These are phyloP conservation scores for human (Homo sapiens) DNA, from an alignment of 2,113 vertebrate species.

Conservation along the genomic window DNA sequence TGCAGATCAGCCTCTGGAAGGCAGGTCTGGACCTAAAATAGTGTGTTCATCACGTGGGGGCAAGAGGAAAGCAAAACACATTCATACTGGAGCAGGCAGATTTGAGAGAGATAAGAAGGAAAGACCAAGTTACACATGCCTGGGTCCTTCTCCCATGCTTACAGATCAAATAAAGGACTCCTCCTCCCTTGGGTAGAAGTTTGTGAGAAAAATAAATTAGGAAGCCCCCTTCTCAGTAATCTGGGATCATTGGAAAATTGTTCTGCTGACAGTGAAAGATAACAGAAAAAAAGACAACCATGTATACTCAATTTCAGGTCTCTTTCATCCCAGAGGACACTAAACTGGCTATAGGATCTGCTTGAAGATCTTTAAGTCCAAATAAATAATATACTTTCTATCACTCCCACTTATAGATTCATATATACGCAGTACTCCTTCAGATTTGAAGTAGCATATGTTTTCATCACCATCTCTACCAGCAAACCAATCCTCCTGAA, in stretches of 20 bases:
- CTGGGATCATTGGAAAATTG: neutral
- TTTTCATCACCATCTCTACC: slow-evolving; percentile 52
- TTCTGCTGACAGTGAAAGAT: neutral
- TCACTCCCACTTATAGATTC: neutral
- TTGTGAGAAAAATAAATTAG: neutral
- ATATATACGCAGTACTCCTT: slow-evolving; percentile 31
- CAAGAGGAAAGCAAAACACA: neutral
- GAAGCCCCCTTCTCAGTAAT: neutral
- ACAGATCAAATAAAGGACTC: neutral
- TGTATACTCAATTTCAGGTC: neutral
- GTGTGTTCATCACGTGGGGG: accelerated
- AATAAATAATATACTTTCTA: slow-evolving; percentile 33
- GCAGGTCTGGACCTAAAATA: neutral
- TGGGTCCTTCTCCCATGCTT: neutral
- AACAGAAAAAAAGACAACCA: neutral
- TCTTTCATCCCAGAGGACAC: slow-evolving; percentile 6
- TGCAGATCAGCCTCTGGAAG: neutral
- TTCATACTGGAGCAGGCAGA: accelerated
- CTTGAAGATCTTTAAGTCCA: slow-evolving; percentile 26
- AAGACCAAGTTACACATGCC: neutral
- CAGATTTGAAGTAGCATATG: slow-evolving; percentile 55
- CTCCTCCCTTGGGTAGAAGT: neutral
- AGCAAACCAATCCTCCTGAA: slow-evolving; percentile 56
- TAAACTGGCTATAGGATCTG: neutral
- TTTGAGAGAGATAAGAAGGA: neutral